These are phyloP conservation scores for Drosophila subsilvestris DNA, from an alignment of 2,888 invertebrate genomes.

Conservation along the genomic window DNA sequence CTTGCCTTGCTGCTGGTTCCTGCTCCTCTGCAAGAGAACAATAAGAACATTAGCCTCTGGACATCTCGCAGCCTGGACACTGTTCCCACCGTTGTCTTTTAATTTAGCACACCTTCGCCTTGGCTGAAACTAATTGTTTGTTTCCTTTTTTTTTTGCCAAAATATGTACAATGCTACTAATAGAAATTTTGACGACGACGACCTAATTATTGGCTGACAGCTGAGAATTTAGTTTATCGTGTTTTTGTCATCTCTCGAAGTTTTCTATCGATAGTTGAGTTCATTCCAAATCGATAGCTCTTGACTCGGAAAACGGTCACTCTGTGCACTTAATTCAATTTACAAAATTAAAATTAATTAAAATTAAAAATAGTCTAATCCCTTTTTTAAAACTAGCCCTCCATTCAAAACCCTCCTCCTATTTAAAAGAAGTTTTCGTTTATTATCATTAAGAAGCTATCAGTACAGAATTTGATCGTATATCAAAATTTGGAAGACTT, in stretches of 20 bases:
- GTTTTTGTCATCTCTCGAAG: background rate
- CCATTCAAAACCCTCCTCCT: background rate
- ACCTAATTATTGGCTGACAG: constrained; percentile 75
- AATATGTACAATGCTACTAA: constrained; percentile 58
- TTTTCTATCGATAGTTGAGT: background rate
- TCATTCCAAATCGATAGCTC: background rate
- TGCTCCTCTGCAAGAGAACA: constrained; percentile 21
- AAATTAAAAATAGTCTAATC: too few relatives aligned
- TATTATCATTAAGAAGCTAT: constrained; percentile 72
- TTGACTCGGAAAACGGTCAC: too few relatives aligned
- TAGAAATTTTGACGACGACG: constrained; percentile 75
- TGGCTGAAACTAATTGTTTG: constrained; percentile 39
- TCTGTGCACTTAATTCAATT: background rate
- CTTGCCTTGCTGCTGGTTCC: constrained; percentile 27
- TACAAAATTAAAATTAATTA: background rate
- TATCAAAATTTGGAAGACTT: constrained; percentile 67
- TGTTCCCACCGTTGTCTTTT: constrained; percentile 18
- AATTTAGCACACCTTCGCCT: constrained; percentile 10
- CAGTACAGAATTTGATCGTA: constrained; percentile 72
- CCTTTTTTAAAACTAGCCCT: too few relatives aligned
- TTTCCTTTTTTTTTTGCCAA: constrained; percentile 39
- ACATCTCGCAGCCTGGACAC: background rate
- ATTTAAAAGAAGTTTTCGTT: constrained; percentile 31
- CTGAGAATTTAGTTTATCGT: constrained; percentile 43
- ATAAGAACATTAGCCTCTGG: background rate